Base-by-base conservation (phyloP, 2,888 invertebrate species). In the Xiphydria camelus region DNA sequence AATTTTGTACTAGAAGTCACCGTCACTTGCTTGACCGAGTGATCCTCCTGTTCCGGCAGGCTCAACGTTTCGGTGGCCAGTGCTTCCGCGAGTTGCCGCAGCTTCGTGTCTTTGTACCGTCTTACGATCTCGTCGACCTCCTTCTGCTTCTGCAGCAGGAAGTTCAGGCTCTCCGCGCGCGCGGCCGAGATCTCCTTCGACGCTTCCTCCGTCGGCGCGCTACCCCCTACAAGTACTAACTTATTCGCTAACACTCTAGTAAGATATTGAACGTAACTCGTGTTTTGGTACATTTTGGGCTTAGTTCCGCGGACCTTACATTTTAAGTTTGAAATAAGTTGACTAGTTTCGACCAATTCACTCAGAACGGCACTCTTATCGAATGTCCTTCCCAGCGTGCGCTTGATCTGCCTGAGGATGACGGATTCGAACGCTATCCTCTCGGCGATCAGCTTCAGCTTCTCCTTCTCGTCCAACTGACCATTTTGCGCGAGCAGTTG, bases 401-500 rank as follows among this genome's bases (percentile, higher is more conserved):
- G 57, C 44, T 67, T 70, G 9, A 73, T 57, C 49, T 68, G 68
- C 10, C 83, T 81, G 46, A 88, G 82, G 45, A 88, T 80, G 17
- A 89, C 84, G 45, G 88, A 86, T 76, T 91, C 90, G 70, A 86
- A 90, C 0, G 91, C 89, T 14, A 91, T 79, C 65, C 89, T 86
- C 73, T 91, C 90, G 1, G 90, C 89, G 42, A 89, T 76, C 41
- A 90, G 79, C 63, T 87, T 85, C 52, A 88, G 76, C 65, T 84
- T 85, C 53, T 84, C 84, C 34, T 82, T 80, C 46, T 82, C 82
- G 41, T 87, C 85, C 52, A 89, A 78, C 62, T 86, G 83, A 44
- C 86, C 86, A 7, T 82, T 81, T 64, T 86, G 84, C 54, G 83
- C 79, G 17, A 89, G 76, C 39, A 80, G 79, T 45, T 84, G 82